Evolutionary conservation across 2,888 invertebrate genomes (phyloP).

Genomic region (Biston stratarius): DNA sequence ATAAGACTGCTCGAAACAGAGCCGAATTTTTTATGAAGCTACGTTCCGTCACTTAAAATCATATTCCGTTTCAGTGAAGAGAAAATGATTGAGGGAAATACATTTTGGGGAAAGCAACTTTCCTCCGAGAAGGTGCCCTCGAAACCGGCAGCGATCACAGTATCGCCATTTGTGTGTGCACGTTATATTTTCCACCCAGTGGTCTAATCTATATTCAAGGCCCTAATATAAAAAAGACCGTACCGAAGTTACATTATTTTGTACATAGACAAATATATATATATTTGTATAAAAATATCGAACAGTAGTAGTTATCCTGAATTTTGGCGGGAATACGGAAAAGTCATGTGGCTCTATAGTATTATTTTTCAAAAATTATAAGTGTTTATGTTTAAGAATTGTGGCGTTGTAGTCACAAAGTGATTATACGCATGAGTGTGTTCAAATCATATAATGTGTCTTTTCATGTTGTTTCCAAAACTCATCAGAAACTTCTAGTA

Average conservation of each 20-base stretch:
- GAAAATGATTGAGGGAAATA: constrained; percentile 6
- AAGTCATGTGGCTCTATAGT: too few relatives aligned
- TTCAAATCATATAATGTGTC: too few relatives aligned
- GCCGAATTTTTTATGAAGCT: neutral
- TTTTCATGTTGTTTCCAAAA: too few relatives aligned
- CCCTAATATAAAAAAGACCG: neutral
- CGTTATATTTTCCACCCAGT: constrained; percentile 7
- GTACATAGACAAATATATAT: neutral
- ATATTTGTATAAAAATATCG: too few relatives aligned
- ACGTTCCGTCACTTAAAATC: neutral
- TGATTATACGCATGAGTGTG: too few relatives aligned
- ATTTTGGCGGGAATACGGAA: too few relatives aligned
- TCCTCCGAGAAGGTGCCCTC: neutral
- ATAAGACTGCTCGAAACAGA: neutral
- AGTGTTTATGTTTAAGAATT: too few relatives aligned
- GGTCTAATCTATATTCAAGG: constrained; percentile 9
- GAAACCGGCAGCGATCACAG: constrained; percentile 2
- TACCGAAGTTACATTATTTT: neutral
- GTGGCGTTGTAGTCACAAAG: too few relatives aligned
- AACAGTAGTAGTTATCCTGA: too few relatives aligned
- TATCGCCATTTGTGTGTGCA: constrained; percentile 8
- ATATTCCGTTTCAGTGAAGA: constrained; percentile 5
- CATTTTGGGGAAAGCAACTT: constrained; percentile 10
- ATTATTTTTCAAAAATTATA: too few relatives aligned
- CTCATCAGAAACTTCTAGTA: too few relatives aligned